Conservation (phyloP, 2,113 vertebrate genomes). For the Myodes glareolus region DNA sequence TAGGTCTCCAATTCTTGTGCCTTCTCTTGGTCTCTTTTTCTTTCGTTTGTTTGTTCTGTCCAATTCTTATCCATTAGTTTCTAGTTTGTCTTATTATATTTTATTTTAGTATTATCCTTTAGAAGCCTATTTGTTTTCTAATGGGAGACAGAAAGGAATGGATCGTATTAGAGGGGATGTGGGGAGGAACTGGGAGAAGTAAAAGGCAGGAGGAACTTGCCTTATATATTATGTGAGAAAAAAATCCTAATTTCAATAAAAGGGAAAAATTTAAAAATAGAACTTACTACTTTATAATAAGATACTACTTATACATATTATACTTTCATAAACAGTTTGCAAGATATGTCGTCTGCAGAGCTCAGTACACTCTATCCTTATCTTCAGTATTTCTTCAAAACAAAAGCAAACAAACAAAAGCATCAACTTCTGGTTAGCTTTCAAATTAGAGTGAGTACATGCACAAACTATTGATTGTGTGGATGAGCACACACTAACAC, state of each 20-base stretch:
- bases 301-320: not conserved
- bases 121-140: not conserved
- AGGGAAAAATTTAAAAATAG: not conserved
- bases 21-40: not conserved
- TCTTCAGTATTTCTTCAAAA: slow-evolving; percentile 1
- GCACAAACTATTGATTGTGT: slow-evolving; percentile 65
- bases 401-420: slow-evolving; percentile 56
- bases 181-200: not conserved
- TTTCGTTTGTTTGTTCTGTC: not conserved
- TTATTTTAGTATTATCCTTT: not conserved
- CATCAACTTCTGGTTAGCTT: slow-evolving; percentile 50
- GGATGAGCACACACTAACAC: slow-evolving; percentile 42
- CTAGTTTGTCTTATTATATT: not conserved
- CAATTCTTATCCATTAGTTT: not conserved
- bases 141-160: not conserved
- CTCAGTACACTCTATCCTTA: not conserved
- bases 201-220: not conserved
- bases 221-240: not conserved
- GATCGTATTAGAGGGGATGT: not conserved
- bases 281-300: not conserved
- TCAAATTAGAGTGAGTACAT: slow-evolving; percentile 60
- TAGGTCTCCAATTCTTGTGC: not conserved
- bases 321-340: slow-evolving; percentile 40
- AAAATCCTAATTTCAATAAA: not conserved
- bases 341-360: not conserved